Percentiles rank a stretch among this genome's conserved stretches.
phyloP scores from a whole-genome alignment of 2,113 vertebrate species.

The Tragelaphus scriptus region DNA sequence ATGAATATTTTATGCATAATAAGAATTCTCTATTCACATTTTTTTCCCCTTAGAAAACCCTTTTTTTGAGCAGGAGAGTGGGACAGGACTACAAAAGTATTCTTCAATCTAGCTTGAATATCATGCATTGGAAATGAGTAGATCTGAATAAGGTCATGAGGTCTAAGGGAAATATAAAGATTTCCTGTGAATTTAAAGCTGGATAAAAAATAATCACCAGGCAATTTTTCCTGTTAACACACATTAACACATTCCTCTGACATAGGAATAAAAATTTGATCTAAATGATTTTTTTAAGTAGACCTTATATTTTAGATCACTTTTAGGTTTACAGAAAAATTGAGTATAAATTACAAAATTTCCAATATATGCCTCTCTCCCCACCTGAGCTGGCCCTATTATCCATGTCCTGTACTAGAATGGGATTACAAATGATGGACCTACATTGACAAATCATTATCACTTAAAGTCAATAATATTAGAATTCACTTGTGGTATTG shows the following conservation, averaged over 20 bases:
- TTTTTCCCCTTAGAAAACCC: background rate
- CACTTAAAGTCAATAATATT: background rate
- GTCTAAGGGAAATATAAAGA: slow-evolving; percentile 7
- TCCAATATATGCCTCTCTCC: accelerated
- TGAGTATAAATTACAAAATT: background rate
- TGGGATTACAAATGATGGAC: background rate
- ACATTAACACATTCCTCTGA: background rate
- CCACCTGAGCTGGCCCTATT: accelerated
- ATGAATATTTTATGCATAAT: background rate
- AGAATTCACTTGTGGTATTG: background rate
- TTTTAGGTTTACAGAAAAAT: background rate
- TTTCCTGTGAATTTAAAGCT: slow-evolving; percentile 30
- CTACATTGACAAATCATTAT: background rate
- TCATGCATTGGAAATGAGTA: slow-evolving; percentile 5
- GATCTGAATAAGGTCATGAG: slow-evolving; percentile 22
- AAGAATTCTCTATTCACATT: background rate
- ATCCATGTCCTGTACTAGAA: background rate
- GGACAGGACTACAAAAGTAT: background rate
- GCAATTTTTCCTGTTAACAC: background rate
- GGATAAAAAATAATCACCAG: background rate
- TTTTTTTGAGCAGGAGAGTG: background rate
- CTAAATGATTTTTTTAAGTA: background rate
- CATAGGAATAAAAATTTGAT: background rate
- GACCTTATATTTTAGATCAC: background rate
- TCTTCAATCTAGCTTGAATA: background rate